Evolutionary conservation across 1,140 invertebrate species (phyloP), one percentile per base, ranked within the genome.

Genomic region (Panagrolaimus sp.): DNA sequence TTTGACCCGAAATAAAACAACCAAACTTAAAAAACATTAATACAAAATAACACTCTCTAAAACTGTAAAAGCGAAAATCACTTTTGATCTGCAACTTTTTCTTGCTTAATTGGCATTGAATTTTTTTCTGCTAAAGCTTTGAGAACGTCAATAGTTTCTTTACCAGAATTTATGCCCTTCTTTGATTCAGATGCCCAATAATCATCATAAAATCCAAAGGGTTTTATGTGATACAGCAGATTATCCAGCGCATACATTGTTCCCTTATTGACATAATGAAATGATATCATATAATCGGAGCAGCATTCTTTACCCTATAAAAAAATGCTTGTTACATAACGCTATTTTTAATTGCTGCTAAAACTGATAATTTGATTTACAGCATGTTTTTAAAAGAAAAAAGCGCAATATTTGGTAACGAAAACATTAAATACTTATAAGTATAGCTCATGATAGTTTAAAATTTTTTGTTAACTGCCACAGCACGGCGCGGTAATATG

Each of bases 261-360:
- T 67, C 93, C 90, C 0, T 93, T 92, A 13, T 88, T 88, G 2
- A 97, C 90, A 80, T 97, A 97, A 83, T 98, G 93, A 85, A 98
- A 98, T 0, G 92, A 94, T 44, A 98, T 89, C 0, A 94, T 92
- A 81, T 90, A 91, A 80, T 97, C 93, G 16, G 92, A 95, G 84
- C 93, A 97, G 82, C 93, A 97, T 72, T 92, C 89, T 66, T 93
- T 87, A 0, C 93, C 93, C 89, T 95, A 16, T 16, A 11, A 20
- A 57, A n/a, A n/a, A n/a, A n/a, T n/a, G n/a, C n/a, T n/a, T n/a
- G n/a, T n/a, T n/a, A n/a, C n/a, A n/a, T n/a, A n/a, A n/a, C n/a
- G n/a, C n/a, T n/a, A n/a, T n/a, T n/a, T n/a, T n/a, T n/a, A n/a
- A n/a, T n/a, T n/a, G n/a, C n/a, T n/a, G n/a, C n/a, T n/a, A n/a